These are phyloP conservation scores for Caenorhabditis sp. DNA, from an alignment of 2,888 invertebrate species.

Conservation along the genomic window DNA sequence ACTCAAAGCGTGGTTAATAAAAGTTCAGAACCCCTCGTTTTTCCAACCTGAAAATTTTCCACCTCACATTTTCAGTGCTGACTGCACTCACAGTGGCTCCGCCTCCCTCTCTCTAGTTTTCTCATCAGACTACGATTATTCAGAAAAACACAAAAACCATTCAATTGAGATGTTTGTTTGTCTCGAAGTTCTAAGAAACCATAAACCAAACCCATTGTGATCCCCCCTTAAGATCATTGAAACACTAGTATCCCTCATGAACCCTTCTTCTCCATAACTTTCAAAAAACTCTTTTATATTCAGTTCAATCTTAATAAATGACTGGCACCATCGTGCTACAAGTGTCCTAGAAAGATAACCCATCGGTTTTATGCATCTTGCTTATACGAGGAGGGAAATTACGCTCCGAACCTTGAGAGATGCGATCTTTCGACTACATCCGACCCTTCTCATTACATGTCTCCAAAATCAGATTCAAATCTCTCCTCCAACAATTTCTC, in stretches of 20 bases:
- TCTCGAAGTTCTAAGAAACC: constrained; percentile 11
- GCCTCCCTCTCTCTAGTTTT: not conserved
- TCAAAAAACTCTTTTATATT: not conserved
- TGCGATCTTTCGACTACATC: constrained; percentile 40
- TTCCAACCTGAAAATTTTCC: not conserved
- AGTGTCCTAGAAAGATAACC: constrained; percentile 59
- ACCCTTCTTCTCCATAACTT: not conserved
- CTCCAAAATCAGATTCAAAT: constrained; percentile 30
- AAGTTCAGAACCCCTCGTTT: no score
- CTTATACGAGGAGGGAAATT: not conserved
- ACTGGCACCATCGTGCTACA: constrained; percentile 48
- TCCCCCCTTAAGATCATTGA: constrained; percentile 3
- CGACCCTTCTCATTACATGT: constrained; percentile 39
- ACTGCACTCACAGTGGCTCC: not conserved
- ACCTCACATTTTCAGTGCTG: not conserved
- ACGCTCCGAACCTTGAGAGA: constrained; percentile 43
- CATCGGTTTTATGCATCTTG: constrained; percentile 58
- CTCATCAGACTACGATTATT: constrained; percentile 3
- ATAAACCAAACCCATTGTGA: constrained; percentile 14
- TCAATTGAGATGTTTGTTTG: constrained; percentile 31
- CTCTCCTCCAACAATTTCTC: constrained; percentile 10
- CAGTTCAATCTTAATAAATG: constrained; percentile 10
- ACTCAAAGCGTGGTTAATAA: no score
- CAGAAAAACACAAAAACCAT: constrained; percentile 4
- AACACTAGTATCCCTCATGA: not conserved